Percentiles rank a stretch among this genome's conserved stretches.
Conservation (phyloP, 1,140 invertebrate species). For the Bombyx mandarina region DNA sequence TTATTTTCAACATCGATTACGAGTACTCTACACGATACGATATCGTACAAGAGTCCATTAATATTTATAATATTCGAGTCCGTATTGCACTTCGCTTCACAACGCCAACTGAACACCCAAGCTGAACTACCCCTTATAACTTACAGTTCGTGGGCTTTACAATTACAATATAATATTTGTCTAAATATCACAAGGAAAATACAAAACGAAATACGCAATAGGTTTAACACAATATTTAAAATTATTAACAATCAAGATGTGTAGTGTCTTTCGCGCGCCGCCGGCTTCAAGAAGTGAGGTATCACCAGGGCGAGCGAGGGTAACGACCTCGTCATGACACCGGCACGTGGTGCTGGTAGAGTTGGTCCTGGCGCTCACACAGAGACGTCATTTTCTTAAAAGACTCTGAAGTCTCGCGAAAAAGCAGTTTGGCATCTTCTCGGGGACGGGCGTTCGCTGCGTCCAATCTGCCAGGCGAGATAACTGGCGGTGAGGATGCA, state of each 20-base stretch:
- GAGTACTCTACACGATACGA: constrained; percentile 61
- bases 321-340: constrained; percentile 64
- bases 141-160: constrained; percentile 63
- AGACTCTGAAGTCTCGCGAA: constrained; percentile 65
- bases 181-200: constrained; percentile 71
- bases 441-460: constrained; percentile 51
- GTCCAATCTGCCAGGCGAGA: constrained; percentile 57
- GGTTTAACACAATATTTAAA: constrained; percentile 65
- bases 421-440: constrained; percentile 67
- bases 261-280: constrained; percentile 37
- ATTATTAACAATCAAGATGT: constrained; percentile 67
- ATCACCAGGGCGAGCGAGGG: constrained; percentile 51
- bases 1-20: constrained; percentile 71
- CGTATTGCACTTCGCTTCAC: constrained; percentile 61
- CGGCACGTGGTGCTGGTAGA: constrained; percentile 70
- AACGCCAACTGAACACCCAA: constrained; percentile 43
- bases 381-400: constrained; percentile 70
- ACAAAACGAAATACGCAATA: constrained; percentile 67
- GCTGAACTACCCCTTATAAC: constrained; percentile 54
- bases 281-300: constrained; percentile 31
- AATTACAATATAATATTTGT: constrained; percentile 64
- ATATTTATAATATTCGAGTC: constrained; percentile 55
- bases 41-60: constrained; percentile 31
- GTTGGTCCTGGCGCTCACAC: constrained; percentile 67
- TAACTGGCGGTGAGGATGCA: constrained; percentile 65